Evolutionary conservation across 1,140 invertebrate genomes (phyloP).

Genomic region (Cataglyphis hispanica): DNA sequence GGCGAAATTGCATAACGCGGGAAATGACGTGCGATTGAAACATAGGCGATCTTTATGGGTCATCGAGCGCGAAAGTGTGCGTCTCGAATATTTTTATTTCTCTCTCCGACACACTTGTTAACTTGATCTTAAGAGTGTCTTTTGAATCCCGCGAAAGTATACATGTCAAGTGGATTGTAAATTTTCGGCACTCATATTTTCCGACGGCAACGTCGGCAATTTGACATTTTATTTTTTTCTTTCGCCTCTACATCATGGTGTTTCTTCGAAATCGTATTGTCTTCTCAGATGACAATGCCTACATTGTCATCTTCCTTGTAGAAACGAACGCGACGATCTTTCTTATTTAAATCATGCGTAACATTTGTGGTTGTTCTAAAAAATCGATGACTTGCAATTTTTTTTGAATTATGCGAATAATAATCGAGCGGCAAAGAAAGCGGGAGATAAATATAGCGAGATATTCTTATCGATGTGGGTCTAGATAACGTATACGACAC

Average conservation of each 20-base stretch:
- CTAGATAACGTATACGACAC: slow-evolving; percentile 53
- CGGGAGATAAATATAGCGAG: slow-evolving; percentile 22
- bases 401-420: background rate
- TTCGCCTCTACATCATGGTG: background rate
- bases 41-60: slow-evolving; percentile 24
- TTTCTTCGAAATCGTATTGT: slow-evolving; percentile 46
- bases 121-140: slow-evolving; percentile 27
- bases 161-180: slow-evolving; percentile 11
- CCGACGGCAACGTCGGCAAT: background rate
- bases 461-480: slow-evolving; percentile 72
- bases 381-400: background rate
- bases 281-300: slow-evolving; percentile 4
- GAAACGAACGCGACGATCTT: slow-evolving; percentile 1
- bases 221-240: slow-evolving; percentile 37
- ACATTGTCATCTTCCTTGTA: background rate
- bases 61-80: background rate
- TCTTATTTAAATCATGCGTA: background rate
- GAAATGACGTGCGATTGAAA: slow-evolving; percentile 54
- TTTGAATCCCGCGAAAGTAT: background rate
- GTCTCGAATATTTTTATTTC: slow-evolving; percentile 2
- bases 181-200: slow-evolving; percentile 14
- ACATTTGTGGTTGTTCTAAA: background rate
- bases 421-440: slow-evolving; percentile 1
- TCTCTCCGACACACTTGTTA: background rate
- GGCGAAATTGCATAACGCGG: slow-evolving; percentile 52